phyloP scores from a whole-genome alignment of 2,113 vertebrate species.

The Semnornis frantzii region DNA sequence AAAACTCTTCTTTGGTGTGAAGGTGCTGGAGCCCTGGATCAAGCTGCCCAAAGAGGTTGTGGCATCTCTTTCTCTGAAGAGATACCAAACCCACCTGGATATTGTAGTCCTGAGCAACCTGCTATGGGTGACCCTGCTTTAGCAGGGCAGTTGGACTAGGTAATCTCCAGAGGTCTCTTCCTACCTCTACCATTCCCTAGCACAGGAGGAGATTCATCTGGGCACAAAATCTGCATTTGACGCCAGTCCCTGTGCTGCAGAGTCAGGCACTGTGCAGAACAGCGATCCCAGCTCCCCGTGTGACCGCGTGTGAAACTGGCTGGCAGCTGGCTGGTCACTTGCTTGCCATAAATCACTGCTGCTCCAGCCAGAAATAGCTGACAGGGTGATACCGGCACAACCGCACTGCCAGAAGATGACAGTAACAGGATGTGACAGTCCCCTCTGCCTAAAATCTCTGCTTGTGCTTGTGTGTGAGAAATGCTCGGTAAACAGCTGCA shows the following conservation, averaged over 20 bases:
- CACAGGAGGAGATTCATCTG: rapidly evolving
- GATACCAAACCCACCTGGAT: not conserved
- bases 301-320: not conserved
- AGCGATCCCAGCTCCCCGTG: not conserved
- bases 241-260: not conserved
- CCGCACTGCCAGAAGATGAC: not conserved
- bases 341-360: rapidly evolving
- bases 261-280: not conserved
- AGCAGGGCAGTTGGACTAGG: not conserved
- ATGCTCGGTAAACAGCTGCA: not conserved
- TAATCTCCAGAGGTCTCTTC: not conserved
- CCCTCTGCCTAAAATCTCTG: not conserved
- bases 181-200: not conserved
- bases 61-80: not conserved
- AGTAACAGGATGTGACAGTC: not conserved
- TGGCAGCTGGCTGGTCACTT: not conserved
- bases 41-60: not conserved
- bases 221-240: not conserved
- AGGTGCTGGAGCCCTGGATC: not conserved
- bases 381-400: not conserved
- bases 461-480: not conserved
- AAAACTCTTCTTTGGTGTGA: not conserved
- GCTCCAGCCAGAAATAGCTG: not conserved
- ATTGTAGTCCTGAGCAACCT: not conserved
- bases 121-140: not conserved